Base-by-base conservation (phyloP, 2,797 vertebrate species). In the Echeneis naucrates region DNA sequence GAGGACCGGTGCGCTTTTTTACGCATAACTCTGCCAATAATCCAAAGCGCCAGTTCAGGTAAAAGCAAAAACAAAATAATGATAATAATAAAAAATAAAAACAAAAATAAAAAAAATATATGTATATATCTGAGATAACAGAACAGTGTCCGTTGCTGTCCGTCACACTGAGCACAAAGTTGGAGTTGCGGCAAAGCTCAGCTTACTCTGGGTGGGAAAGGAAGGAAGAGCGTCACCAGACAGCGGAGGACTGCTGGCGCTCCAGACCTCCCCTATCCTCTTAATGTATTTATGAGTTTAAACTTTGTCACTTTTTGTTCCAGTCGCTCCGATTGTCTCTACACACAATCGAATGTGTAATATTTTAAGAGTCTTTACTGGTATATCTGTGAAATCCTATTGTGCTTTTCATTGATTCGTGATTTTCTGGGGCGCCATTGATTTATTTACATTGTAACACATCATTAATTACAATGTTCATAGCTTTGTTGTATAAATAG, bases 181-280 rank as follows among this genome's bases (percentile, higher is more conserved):
- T 63, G 52, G 55, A 83, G 35, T 70, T 64, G 59, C 44, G 50
- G 81, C 72, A 72, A 62, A 47, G 48, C 75, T 82, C 68, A 26
- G 74, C 82, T 83, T 86, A 75, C 81, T 86, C 87, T 89, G 93
- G 93, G 93, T 91, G 94, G 93, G 93, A 93, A 86, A 93, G 95
- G 95, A 95, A 95, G 95, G 94, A 95, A 95, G 91, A 92, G 92
- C 94, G 93, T 94, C 93, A 90, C 82, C 76, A 90, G 87, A 85
- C 85, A 88, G 82, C 79, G 74, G 85, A 88, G 87, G 82, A 68
- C 81, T 70, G 74, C 71, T 88, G 90, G 86, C 89, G 88, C 91
- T 82, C 77, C 77, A 71, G 62, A 83, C 74, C 89, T 76, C 80
- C 84, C 64, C 30, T n/a, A 71, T 62, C 27, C 38, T 52, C 79